phyloP scores from a whole-genome alignment of 2,888 invertebrate genomes.

The Empis stercorea region DNA sequence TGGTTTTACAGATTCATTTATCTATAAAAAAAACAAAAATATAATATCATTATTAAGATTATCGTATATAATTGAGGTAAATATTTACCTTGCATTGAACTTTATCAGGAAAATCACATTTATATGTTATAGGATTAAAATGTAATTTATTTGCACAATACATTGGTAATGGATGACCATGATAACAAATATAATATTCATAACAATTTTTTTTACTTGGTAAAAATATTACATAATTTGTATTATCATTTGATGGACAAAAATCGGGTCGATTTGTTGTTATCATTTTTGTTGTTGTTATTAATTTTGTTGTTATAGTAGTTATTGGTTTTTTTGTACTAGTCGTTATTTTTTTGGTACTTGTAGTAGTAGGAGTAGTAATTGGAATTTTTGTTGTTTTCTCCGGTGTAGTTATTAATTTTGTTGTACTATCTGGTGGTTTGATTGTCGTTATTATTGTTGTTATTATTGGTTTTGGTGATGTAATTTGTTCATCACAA shows the following conservation, averaged over 20 bases:
- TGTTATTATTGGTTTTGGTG: conserved; percentile 1
- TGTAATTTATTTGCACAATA: conserved; percentile 24
- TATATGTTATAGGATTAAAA: conserved; percentile 21
- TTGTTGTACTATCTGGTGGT: neutral
- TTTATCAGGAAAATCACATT: conserved; percentile 26
- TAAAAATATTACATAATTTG: conserved; percentile 19
- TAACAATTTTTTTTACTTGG: conserved; percentile 23
- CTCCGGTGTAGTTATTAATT: neutral
- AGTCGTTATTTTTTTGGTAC: neutral
- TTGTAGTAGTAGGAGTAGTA: neutral
- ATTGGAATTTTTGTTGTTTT: neutral
- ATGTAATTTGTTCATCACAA: conserved; percentile 17
- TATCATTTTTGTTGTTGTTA: neutral
- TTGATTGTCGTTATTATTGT: conserved; percentile 8
- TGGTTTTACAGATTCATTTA: conserved; percentile 10
- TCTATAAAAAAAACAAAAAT: conserved; percentile 11
- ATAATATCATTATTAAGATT: neutral
- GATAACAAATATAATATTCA: conserved; percentile 27
- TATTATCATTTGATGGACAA: conserved; percentile 22
- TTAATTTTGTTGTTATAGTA: neutral
- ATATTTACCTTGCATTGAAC: conserved; percentile 25
- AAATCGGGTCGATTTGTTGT: conserved; percentile 3
- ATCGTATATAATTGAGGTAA: neutral
- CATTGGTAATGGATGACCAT: conserved; percentile 21
- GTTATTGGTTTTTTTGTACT: neutral